Evolutionary conservation across 2,113 vertebrate species (phyloP).

Genomic region (Chaetodon auriga): DNA sequence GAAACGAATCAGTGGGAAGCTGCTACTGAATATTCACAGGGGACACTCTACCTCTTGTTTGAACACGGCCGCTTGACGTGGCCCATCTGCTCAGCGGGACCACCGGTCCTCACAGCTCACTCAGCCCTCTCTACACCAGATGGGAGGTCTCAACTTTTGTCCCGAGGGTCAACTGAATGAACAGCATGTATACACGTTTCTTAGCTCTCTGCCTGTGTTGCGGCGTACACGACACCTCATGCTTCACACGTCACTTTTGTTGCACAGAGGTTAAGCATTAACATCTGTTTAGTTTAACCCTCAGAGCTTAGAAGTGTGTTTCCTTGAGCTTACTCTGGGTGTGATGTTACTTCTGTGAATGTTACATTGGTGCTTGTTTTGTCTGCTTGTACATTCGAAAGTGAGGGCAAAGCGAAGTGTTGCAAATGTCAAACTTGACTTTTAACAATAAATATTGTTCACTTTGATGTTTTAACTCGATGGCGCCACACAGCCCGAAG

Average conservation of each 20-base stretch:
- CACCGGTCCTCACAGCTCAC: constrained; percentile 29
- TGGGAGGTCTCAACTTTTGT: constrained; percentile 2
- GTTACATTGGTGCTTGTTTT: constrained; percentile 76
- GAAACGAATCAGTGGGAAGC: constrained; percentile 36
- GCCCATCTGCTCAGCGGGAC: constrained; percentile 49
- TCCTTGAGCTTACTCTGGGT: constrained; percentile 42
- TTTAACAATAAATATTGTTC: constrained; percentile 62
- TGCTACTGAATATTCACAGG: constrained; percentile 60
- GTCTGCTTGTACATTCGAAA: constrained; percentile 69
- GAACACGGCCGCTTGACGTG: constrained; percentile 1
- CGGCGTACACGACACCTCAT: constrained; percentile 33
- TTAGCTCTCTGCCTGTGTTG: constrained; percentile 42
- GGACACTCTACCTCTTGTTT: constrained; percentile 67
- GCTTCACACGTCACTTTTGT: constrained; percentile 33
- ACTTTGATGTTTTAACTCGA: constrained; percentile 34
- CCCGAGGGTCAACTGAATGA: background rate
- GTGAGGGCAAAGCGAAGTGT: constrained; percentile 44
- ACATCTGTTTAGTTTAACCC: constrained; percentile 32
- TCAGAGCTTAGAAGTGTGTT: constrained; percentile 46
- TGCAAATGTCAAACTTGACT: constrained; percentile 58
- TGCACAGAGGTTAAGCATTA: constrained; percentile 33
- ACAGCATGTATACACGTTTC: constrained; percentile 35
- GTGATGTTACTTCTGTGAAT: constrained; percentile 68
- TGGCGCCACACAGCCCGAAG: background rate
- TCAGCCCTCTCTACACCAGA: constrained; percentile 16